Conservation (phyloP, 2,888 invertebrate species). For the Didymodactylos carnosus region DNA sequence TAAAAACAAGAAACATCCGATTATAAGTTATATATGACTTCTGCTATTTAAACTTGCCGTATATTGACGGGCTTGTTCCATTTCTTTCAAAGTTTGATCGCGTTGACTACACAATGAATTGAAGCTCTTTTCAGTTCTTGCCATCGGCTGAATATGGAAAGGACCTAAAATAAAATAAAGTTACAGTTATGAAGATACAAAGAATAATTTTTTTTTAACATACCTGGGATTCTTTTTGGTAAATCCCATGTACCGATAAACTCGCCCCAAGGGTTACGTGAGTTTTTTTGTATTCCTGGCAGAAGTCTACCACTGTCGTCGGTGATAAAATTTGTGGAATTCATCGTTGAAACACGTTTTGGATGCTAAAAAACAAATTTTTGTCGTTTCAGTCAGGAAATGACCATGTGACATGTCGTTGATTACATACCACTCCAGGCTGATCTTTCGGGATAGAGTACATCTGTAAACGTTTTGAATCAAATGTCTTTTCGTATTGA, state of each 20-base stretch:
- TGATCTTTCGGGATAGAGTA: slow-evolving; percentile 25
- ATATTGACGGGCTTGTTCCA: background rate
- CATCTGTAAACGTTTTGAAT: slow-evolving; percentile 26
- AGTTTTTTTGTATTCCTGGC: slow-evolving; percentile 22
- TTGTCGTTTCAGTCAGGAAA: background rate
- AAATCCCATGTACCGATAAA: slow-evolving; percentile 33
- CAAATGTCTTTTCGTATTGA: slow-evolving; percentile 29
- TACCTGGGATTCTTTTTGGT: slow-evolving; percentile 29
- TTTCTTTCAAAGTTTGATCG: background rate
- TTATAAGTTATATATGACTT: background rate
- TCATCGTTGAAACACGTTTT: slow-evolving; percentile 22
- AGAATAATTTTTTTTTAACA: no score
- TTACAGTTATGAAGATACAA: no score
- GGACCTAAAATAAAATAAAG: no score
- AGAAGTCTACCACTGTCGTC: slow-evolving; percentile 27
- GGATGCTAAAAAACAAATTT: slow-evolving; percentile 14
- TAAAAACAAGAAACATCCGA: background rate
- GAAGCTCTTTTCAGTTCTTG: background rate
- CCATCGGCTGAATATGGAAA: background rate
- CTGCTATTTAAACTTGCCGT: background rate
- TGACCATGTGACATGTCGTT: background rate
- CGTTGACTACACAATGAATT: background rate
- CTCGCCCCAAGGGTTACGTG: slow-evolving; percentile 31
- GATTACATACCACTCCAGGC: slow-evolving; percentile 15
- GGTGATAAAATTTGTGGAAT: slow-evolving; percentile 26